Evolutionary conservation across 1,140 invertebrate genomes (phyloP), one percentile per base, ranked within the genome.

Genomic region (Brachionus angularis): DNA sequence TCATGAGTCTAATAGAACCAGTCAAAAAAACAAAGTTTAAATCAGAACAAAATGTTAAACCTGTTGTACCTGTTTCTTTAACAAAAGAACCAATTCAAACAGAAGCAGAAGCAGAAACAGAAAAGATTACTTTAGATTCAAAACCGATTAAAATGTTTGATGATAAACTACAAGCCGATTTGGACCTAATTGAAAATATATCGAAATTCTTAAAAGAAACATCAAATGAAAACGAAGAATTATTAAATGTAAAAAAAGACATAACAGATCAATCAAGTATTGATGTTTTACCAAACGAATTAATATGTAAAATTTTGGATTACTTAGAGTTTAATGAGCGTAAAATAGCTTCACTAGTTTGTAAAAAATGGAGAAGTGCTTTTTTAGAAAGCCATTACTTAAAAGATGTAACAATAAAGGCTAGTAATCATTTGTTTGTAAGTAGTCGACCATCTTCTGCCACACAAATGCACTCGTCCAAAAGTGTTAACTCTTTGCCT

Each of bases 221-320:
- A n/a, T n/a, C n/a, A n/a, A n/a, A n/a, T 5, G 33, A 58, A 39
- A 16, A 23, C 3, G 14, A 23, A 7, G 25, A 34, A 34, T 8
- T 5, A 25, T 18, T 12, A 14, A 18, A 25, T 12, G 7, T 18
- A 14, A 10, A 58, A 12, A 18, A 42, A n/a, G 18, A 39, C 14
- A 8, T 23, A 39, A 7, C 3, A 39, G 8, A 36, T 3, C 36
- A 1, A 8, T 58, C 53, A 7, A 18, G 21, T 5, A 58, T 67
- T 18, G 39, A 67, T 21, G 23, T 14, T 47, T 46, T 67, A 5
- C 62, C 62, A 21, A 50, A 16, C 18, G 62, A 67, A 25, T 25
- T 67, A 49, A 31, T 67, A 1, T 67, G 62, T 33, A 67, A 67
- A 47, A 67, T 67, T 25, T 47, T 67, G 12, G 62, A 67, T 23